Conservation (phyloP, 1,140 invertebrate species). For the Drosophila punjabiensis region DNA sequence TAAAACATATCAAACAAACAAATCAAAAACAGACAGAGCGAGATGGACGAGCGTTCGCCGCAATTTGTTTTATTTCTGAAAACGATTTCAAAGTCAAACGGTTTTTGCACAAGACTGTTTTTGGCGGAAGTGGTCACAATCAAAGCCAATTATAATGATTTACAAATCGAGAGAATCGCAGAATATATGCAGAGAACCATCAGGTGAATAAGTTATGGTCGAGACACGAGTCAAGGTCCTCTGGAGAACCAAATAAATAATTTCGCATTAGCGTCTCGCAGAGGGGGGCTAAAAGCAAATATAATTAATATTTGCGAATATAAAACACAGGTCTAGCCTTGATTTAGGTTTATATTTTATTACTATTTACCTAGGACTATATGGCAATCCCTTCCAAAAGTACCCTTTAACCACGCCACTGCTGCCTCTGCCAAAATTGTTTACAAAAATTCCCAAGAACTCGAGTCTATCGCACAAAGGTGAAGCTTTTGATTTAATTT, state of each 20-base stretch:
- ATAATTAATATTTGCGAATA: neutral
- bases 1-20: conserved; percentile 72
- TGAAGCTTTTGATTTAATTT: conserved; percentile 53
- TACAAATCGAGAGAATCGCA: conserved; percentile 41
- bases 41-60: conserved; percentile 26
- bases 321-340: neutral
- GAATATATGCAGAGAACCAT: conserved; percentile 23
- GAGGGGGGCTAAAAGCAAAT: neutral
- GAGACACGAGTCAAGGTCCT: conserved; percentile 30
- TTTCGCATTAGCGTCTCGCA: neutral
- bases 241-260: conserved; percentile 25
- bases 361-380: neutral
- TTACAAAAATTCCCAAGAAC: conserved; percentile 37
- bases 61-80: conserved; percentile 40
- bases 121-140: conserved; percentile 49
- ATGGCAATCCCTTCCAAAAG: neutral
- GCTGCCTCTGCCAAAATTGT: conserved; percentile 34
- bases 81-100: conserved; percentile 49
- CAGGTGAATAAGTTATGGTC: conserved; percentile 49
- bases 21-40: conserved; percentile 68
- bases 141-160: conserved; percentile 54
- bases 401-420: conserved; percentile 29
- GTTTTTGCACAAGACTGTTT: conserved; percentile 42
- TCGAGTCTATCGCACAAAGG: conserved; percentile 6
- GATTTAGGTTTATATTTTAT: neutral